phyloP scores from a whole-genome alignment of 2,113 vertebrate genomes.

The Grantiella picta region DNA sequence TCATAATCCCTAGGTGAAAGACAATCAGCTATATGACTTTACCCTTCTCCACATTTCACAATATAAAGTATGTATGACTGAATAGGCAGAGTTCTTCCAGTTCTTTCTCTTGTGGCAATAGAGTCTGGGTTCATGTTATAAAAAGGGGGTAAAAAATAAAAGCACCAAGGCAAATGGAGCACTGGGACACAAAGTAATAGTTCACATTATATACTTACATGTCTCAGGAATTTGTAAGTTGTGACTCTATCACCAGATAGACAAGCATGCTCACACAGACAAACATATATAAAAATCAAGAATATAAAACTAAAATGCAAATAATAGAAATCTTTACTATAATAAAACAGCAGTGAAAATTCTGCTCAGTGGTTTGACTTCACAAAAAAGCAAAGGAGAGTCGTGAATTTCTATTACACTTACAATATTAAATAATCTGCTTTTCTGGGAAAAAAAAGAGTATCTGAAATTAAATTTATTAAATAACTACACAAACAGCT shows the following conservation, averaged over 20 bases:
- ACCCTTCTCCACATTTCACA: neutral
- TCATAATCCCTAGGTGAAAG: neutral
- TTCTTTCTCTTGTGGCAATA: neutral
- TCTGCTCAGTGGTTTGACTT: neutral
- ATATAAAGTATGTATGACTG: neutral
- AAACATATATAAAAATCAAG: neutral
- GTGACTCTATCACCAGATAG: neutral
- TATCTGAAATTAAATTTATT: neutral
- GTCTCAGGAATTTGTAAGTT: neutral
- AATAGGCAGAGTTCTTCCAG: neutral
- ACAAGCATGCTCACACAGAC: neutral
- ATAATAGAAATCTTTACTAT: neutral
- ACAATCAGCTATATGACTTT: neutral
- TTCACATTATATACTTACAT: neutral
- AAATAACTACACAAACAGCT: neutral
- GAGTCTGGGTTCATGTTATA: neutral
- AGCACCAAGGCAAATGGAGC: neutral
- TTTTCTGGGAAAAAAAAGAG: neutral
- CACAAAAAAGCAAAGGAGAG: neutral
- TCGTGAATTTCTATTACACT: neutral
- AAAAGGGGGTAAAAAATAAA: rapidly evolving
- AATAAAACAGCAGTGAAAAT: neutral
- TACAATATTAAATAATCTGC: neutral
- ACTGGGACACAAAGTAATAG: neutral
- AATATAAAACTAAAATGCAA: neutral